Conservation (phyloP, 37 sponge, comb jelly and placozoan genomes). For the Geodia barretti region DNA sequence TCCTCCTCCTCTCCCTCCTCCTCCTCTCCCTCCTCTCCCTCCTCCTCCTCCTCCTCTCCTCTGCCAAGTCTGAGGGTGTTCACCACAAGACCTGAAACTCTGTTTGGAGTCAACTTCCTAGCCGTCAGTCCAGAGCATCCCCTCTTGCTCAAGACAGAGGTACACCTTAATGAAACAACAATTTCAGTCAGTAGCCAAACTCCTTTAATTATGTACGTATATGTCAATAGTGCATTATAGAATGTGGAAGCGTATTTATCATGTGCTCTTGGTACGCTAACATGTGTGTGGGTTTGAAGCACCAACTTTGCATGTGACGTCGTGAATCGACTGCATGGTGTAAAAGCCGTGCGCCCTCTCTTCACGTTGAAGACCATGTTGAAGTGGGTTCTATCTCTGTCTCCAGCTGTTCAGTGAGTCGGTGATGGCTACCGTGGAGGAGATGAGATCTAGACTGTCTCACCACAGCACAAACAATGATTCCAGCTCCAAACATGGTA, state of each 20-base stretch:
- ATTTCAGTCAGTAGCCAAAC: no score
- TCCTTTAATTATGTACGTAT: no score
- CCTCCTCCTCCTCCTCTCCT: background rate
- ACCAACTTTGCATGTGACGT: no score
- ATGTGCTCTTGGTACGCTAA: no score
- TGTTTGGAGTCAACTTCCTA: constrained; percentile 70
- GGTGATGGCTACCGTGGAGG: background rate
- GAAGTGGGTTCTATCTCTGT: background rate
- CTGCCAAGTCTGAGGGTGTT: constrained; percentile 36
- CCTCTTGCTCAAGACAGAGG: constrained; percentile 15
- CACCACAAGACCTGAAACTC: constrained; percentile 71
- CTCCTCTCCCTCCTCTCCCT: background rate
- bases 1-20: constrained; percentile 4
- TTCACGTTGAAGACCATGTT: no score
- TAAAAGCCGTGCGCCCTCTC: no score
- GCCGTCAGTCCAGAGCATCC: constrained; percentile 64
- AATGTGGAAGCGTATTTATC: no score
- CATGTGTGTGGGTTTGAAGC: no score
- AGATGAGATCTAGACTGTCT: background rate
- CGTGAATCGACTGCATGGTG: no score
- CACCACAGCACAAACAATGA: no score
- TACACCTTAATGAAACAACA: background rate
- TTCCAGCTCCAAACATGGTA: no score
- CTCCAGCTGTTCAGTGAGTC: background rate
- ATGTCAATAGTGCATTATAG: no score